Percentiles rank a stretch among this genome's conserved stretches.
These are phyloP conservation scores for Sebastolobus altivelis DNA, from an alignment of 2,797 vertebrate genomes.

Conservation along the genomic window DNA sequence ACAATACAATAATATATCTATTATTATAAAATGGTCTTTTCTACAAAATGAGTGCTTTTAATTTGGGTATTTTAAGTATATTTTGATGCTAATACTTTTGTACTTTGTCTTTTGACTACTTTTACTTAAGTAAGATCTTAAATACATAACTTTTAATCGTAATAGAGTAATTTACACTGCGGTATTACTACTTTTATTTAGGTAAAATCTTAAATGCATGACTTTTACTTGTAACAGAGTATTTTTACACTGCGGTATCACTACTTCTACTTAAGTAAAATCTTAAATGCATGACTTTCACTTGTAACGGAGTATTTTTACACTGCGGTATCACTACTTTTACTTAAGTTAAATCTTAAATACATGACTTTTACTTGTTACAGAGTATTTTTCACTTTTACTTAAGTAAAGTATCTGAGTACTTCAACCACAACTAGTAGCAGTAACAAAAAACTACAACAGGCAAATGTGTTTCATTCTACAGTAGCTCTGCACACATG, in stretches of 20 bases:
- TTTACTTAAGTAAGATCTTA: neutral
- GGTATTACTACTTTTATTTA: neutral
- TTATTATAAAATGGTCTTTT: no score
- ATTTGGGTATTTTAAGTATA: no score
- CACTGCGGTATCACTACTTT: neutral
- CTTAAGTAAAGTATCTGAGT: neutral
- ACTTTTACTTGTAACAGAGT: neutral
- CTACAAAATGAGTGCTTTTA: no score
- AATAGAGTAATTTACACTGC: neutral
- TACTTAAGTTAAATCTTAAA: neutral
- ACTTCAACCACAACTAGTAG: neutral
- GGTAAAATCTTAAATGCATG: neutral
- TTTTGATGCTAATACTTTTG: no score
- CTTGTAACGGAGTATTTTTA: neutral
- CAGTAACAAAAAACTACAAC: neutral
- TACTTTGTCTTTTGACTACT: neutral
- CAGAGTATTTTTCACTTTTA: neutral
- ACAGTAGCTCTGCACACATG: neutral
- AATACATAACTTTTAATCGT: neutral
- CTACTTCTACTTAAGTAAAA: neutral
- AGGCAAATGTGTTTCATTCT: neutral
- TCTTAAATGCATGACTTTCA: neutral
- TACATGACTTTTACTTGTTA: neutral
- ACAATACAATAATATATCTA: no score
- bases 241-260: neutral